Conservation (phyloP, 2,113 vertebrate genomes). For the Oxyura jamaicensis region DNA sequence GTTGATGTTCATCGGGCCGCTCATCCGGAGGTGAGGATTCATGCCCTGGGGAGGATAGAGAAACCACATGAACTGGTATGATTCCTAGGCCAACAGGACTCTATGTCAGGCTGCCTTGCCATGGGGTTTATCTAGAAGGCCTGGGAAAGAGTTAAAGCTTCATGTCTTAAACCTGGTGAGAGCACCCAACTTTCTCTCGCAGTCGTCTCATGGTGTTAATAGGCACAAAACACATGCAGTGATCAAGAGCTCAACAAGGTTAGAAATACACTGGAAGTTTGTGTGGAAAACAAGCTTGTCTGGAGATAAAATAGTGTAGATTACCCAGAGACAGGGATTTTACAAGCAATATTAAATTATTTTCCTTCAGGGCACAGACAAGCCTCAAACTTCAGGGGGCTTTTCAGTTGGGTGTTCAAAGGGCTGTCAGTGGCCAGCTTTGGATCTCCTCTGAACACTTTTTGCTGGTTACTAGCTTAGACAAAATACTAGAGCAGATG, state of each 20-base stretch:
- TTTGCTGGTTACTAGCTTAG: background rate
- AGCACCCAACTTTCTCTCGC: background rate
- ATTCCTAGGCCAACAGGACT: background rate
- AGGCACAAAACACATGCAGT: background rate
- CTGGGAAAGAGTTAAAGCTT: background rate
- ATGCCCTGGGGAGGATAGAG: slow-evolving; percentile 7
- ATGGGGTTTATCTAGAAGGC: background rate
- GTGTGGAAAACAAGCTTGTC: slow-evolving; percentile 1
- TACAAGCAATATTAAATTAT: slow-evolving; percentile 50
- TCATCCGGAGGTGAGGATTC: background rate
- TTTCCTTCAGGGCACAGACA: slow-evolving; percentile 29
- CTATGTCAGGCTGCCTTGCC: accelerated
- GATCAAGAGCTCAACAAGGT: background rate
- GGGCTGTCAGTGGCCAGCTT: background rate
- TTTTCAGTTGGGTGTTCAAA: background rate
- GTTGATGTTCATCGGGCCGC: slow-evolving; percentile 85
- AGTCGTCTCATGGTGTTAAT: accelerated
- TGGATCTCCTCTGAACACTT: background rate
- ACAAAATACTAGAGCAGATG: background rate
- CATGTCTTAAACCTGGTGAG: accelerated
- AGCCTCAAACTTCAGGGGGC: background rate
- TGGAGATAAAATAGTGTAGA: background rate
- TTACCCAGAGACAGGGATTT: slow-evolving; percentile 14
- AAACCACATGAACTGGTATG: accelerated
- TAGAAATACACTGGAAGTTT: background rate